These are phyloP conservation scores for Phragmatobia fuliginosa DNA, from an alignment of 2,888 invertebrate genomes.

Conservation along the genomic window DNA sequence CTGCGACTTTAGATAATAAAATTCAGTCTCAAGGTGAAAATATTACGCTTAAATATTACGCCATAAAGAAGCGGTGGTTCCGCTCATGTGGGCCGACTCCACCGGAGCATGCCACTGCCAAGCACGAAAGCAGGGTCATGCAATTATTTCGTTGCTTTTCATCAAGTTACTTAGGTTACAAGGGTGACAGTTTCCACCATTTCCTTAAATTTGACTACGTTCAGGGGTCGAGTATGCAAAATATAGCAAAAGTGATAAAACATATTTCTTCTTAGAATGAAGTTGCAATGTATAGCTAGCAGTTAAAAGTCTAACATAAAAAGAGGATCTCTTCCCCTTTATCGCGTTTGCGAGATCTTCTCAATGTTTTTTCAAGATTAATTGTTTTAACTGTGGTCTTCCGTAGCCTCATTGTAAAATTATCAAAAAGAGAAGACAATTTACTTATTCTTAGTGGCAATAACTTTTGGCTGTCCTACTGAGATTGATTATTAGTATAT, in stretches of 20 bases:
- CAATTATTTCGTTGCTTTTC: too few species aligned
- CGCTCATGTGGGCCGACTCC: too few species aligned
- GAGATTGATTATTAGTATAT: background rate
- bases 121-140: too few species aligned
- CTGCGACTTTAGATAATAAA: background rate
- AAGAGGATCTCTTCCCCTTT: background rate
- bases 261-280: too few species aligned
- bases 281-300: background rate
- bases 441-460: background rate
- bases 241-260: too few species aligned
- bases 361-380: background rate
- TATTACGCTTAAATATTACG: background rate
- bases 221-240: too few species aligned
- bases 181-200: too few species aligned
- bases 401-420: background rate
- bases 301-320: background rate
- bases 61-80: too few species aligned
- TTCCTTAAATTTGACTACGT: too few species aligned
- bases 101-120: too few species aligned
- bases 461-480: background rate
- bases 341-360: background rate
- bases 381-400: background rate
- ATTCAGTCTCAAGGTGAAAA: background rate
- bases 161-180: too few species aligned
- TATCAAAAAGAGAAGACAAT: background rate